Evolutionary conservation across 2,888 invertebrate genomes (phyloP), one percentile per base, ranked within the genome.

Genomic region (Lysandra coridon): DNA sequence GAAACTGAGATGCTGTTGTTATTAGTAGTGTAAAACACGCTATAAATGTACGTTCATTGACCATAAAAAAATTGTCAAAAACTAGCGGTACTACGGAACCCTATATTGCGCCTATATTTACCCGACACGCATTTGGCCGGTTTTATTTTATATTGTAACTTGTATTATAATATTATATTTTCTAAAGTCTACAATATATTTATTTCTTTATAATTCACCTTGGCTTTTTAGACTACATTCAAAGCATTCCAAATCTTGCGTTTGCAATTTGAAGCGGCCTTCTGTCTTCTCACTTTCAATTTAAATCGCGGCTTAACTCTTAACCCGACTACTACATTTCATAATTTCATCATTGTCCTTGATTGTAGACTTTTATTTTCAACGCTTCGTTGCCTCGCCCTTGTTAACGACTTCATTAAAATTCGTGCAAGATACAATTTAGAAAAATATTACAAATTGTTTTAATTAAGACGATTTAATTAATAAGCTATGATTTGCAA

Each of bases 331-430:
- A 12, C 4, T 74, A 30, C 49, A 75, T 76, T 76, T 76, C 75
- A 53, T 30, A 5, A 6, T 76, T 76, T 76, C 76, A 33, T 17
- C 76, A 76, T 23, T 76, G 76, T 57, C 76, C 76, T 76, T 76
- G 76, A 76, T 33, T 37, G 12, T 57, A 30, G 17, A 76, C 76
- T 57, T 30, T 76, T 76, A 57, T 57, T 76, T 76, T 17, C 49
- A 57, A 57, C 76, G 76, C 33, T 30, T 1, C 57, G 76, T 33
- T 33, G 76, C 30, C 5, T 57, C 57, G 76, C 76, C 76, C 76
- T 76, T 75, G 75, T 75, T 75, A 14, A 75, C 49, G 30, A 57
- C 30, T 30, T 75, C 53, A 53, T 76, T 33, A 76, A 57, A 23
- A 75, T 53, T 49, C 44, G 74, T 69, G 69, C 33, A 37, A 69